Base-by-base conservation (phyloP, 2,888 invertebrate species). In the Tetanocera ferruginea region DNA sequence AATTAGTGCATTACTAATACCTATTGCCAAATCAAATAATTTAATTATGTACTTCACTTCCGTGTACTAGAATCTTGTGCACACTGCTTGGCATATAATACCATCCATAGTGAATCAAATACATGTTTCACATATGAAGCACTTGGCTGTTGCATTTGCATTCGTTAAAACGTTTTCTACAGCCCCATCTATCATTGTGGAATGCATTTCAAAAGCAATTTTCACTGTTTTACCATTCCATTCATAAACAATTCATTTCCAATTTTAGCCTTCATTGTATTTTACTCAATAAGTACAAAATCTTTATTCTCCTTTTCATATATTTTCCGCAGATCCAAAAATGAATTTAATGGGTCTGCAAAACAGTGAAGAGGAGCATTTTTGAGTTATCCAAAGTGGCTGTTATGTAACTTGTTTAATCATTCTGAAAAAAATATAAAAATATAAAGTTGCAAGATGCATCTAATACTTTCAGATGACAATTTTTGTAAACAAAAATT, bases 151-250 rank as follows among this genome's bases (percentile, higher is more conserved):
- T 34, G 60, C 57, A 0, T 60, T 60, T 3, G 37, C 60, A 52
- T 73, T 25, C n/a, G 60, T 3, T 60, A 73, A 31, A 23, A 23
- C 0, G 23, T 60, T 73, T 43, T 57, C 55, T n/a, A 57, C 72
- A 5, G 72, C 72, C 28, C 57, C 72, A 28, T 72, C 57, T 31
- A 64, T 72, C 72, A 72, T 57, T 5, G 73, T 73, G 73, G 37
- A 73, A 49, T 73, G 37, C 73, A 73, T 60, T 57, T 60, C 25
- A 31, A 37, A 73, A 0, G 60, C 57, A 11, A 57, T 37, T 57
- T 73, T 4, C 37, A 34, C 57, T 6, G 55, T 57, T 34, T 49
- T 19, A 57, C 31, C 6, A 72, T 23, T 57, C 57, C 23, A 55
- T 31, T 72, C n/a, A 31, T 25, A 72, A 57, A 37, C 37, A 37